These are phyloP conservation scores for Thunnus albacares DNA, from an alignment of 2,797 vertebrate genomes.

Conservation along the genomic window DNA sequence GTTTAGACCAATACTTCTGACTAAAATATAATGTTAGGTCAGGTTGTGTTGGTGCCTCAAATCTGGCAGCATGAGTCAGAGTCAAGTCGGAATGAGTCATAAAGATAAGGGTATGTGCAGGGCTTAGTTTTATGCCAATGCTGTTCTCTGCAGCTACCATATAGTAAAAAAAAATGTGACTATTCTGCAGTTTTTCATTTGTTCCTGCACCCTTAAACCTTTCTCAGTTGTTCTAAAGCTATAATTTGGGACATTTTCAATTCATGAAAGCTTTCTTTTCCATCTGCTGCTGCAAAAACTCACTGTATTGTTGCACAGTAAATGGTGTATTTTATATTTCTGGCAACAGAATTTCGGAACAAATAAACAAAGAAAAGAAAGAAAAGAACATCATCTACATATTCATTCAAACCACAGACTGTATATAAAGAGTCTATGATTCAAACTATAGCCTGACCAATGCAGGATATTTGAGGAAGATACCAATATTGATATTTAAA, in stretches of 20 bases:
- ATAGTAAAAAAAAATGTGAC: background rate
- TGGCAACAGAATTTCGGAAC: background rate
- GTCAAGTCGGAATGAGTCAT: conserved; percentile 12
- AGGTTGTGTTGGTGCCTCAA: background rate
- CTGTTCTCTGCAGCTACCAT: background rate
- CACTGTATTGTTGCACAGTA: background rate
- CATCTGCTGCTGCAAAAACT: background rate
- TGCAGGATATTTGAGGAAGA: background rate
- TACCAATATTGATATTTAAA: too few relatives aligned
- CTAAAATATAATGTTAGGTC: background rate
- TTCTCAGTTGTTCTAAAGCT: background rate
- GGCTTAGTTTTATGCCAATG: background rate
- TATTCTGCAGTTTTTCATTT: background rate
- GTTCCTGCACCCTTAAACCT: background rate
- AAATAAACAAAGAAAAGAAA: background rate
- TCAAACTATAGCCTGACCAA: background rate
- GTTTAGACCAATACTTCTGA: background rate
- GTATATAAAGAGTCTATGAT: too few relatives aligned
- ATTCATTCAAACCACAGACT: background rate
- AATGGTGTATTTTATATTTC: background rate
- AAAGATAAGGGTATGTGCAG: background rate
- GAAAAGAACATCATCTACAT: background rate
- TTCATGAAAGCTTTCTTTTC: background rate
- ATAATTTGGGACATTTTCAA: background rate
- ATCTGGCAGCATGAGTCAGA: background rate